Evolutionary conservation across 1,140 invertebrate species (phyloP), one percentile per base, ranked within the genome.

Genomic region (Babylonia areolata): DNA sequence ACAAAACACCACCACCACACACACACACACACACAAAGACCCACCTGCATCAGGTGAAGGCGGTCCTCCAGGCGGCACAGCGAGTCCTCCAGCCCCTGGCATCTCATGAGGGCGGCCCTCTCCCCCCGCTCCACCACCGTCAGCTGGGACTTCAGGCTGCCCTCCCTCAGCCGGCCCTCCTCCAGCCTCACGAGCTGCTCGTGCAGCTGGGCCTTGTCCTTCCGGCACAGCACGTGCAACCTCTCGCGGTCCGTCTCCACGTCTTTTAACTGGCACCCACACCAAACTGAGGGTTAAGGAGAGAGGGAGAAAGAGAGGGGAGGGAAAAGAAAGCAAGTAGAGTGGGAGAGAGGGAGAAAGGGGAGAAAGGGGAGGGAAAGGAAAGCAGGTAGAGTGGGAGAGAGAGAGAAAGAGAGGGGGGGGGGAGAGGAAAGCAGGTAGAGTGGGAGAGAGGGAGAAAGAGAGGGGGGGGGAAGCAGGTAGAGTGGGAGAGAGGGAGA

Each of bases 171-270:
- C 80, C 90, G 88, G 20, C 92, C 83, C 77, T 93, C 92, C 28
- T 90, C 81, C 3, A 93, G 86, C 42, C 86, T 85, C 12, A 93
- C 90, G 87, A 91, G 91, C 80, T 92, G 90, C 40, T 94, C 92
- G 84, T 94, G 93, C 35, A 94, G 93, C 37, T 87, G 87, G 35
- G 88, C 88, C 88, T 93, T 94, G 86, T 94, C 93, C 78, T 90
- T 90, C 31, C 93, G 42, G 39, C 6, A 40, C 31, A 51, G 79
- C 37, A 81, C 79, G 42, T 81, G 79, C 51, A 33, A n/a, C 33
- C 3, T 78, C 33, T 42, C 35, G 23, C 40, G 75, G 17, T 78
- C 75, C 33, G 40, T 35, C 75, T 37, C 75, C 75, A 42, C 79
- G 42, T 81, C 37, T 42, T 51, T 33, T 51, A 81, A 40, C 58